Evolutionary conservation across 1,140 invertebrate genomes (phyloP).

Genomic region (Rhagoletis zephyria): DNA sequence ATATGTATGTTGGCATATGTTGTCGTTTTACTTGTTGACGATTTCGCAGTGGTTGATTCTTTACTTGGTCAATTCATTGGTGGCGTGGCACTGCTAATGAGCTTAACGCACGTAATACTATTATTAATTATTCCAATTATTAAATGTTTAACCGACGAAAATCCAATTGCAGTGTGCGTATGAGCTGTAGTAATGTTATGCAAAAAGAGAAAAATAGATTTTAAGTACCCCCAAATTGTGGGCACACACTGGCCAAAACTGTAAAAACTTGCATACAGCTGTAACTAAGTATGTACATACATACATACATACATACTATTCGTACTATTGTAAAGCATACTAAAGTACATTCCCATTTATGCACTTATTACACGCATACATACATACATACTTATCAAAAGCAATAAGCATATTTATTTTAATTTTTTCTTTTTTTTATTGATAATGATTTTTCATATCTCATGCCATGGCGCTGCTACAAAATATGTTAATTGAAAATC

Average conservation of each 20-base stretch:
- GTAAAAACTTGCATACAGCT: not conserved
- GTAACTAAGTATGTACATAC: not conserved
- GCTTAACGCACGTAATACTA: constrained; percentile 71
- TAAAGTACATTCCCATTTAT: not conserved
- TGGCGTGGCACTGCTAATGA: constrained; percentile 62
- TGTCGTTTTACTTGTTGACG: not conserved
- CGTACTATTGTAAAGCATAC: not conserved
- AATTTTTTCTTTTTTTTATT: not conserved
- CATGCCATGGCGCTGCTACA: not conserved
- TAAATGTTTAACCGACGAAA: constrained; percentile 62
- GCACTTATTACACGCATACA: not conserved
- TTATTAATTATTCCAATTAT: constrained; percentile 73
- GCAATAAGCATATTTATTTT: not conserved
- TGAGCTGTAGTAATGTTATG: not conserved
- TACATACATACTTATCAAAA: not conserved
- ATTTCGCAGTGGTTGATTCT: constrained; percentile 17
- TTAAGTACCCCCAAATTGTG: not conserved
- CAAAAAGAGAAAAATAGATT: constrained; percentile 4
- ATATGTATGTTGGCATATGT: not conserved
- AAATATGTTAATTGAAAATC: constrained; percentile 7
- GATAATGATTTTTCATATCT: not conserved
- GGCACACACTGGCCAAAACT: not conserved
- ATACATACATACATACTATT: too few species aligned
- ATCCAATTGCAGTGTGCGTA: constrained; percentile 11
- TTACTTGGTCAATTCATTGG: constrained; percentile 11